Evolutionary conservation across 2,888 invertebrate genomes (phyloP).

Genomic region (Boloria euphrosyne): DNA sequence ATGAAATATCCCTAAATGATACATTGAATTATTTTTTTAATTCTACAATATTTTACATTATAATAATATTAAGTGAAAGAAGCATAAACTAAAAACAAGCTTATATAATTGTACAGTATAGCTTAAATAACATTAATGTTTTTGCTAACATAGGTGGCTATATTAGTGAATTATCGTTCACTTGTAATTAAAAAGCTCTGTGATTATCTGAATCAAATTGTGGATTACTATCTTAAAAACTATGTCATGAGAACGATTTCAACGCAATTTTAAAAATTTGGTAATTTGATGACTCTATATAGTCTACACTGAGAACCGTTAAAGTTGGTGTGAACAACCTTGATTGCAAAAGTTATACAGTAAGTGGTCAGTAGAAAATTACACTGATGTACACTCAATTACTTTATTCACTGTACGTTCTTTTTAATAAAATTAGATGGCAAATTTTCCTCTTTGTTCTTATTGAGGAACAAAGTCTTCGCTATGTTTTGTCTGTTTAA

Average conservation of each 20-base stretch:
- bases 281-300: conserved; percentile 12
- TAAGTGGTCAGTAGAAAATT: conserved; percentile 32
- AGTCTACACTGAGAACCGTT: conserved; percentile 25
- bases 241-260: conserved; percentile 32
- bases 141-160: too few relatives aligned
- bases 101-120: too few relatives aligned
- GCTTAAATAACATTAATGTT: too few relatives aligned
- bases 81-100: too few relatives aligned
- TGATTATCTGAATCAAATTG: conserved; percentile 1
- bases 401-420: background rate
- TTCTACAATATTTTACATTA: too few relatives aligned
- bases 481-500: conserved; percentile 16
- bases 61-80: too few relatives aligned
- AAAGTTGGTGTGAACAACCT: conserved; percentile 37
- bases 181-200: background rate
- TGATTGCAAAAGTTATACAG: conserved; percentile 31
- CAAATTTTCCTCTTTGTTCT: background rate
- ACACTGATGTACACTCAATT: conserved; percentile 15
- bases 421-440: background rate
- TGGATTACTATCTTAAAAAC: conserved; percentile 25
- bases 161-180: background rate
- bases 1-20: background rate
- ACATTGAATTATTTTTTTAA: background rate
- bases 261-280: conserved; percentile 30
- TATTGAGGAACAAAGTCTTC: conserved; percentile 14